Evolutionary conservation across 2,888 invertebrate genomes (phyloP), one percentile per base, ranked within the genome.

Genomic region (Drosophila eohydei): DNA sequence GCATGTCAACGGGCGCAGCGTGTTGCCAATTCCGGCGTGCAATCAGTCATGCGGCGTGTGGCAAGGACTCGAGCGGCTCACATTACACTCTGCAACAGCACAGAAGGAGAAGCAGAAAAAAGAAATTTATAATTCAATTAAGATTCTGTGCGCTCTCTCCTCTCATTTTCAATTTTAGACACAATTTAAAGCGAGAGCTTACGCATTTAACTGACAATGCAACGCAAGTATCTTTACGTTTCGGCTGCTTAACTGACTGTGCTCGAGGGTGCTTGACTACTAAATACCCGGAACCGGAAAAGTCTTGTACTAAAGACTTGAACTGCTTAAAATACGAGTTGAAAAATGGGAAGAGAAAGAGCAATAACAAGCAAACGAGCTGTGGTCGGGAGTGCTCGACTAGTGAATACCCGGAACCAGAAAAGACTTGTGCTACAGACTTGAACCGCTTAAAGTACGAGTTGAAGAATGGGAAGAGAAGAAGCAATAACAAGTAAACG

Each of bases 1-100:
- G 74, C 69, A 79, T 83, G 83, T 81, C 84, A 82, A 74, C 77
- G 64, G 66, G 38, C 66, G 44, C 74, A 60, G 71, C 67, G 68
- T 82, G 74, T 67, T 61, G 71, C 65, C 66, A 57, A 68, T 73
- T 86, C 40, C 44, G 58, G 38, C 54, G n/a, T 59, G 67, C 86
- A 80, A 74, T 82, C 71, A 60, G 69, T 83, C 83, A 80, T 59
- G 66, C 55, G 46, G 57, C 32, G 16, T 30, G 21, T 50, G 50
- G 51, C 40, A 51, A 16, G 16, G 41, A 41, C 38, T 30, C 43
- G 9, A 32, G 56, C 55, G 30, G 16, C 41, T 40, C 54, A 26
- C 55, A 14, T 56, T 30, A 43, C 54, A 54, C 54, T 54, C 26
- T 0, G 12, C 51, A 36, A 12, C 51, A 34, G 14, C 26, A 26